Evolutionary conservation across 2,113 vertebrate genomes (phyloP).

Genomic region (Ptyas mucosa): DNA sequence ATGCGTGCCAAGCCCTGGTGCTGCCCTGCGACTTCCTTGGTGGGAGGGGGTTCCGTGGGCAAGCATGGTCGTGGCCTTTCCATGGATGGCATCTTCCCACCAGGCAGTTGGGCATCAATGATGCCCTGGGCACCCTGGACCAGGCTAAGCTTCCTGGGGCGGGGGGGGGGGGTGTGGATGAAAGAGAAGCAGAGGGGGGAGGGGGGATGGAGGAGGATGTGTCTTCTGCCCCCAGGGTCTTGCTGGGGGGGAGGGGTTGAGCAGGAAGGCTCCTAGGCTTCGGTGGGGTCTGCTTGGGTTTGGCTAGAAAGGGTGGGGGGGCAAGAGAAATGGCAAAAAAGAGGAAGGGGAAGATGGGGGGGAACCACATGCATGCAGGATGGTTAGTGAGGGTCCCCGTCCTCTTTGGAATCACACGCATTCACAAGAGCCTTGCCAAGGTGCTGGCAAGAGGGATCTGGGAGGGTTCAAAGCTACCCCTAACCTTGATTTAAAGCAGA

Average conservation of each 20-base stretch:
- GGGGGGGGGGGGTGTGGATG: no score
- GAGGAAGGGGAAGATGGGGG: neutral
- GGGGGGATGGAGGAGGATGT: no score
- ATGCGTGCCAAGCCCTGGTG: neutral
- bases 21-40: neutral
- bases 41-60: neutral
- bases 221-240: neutral
- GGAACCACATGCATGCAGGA: neutral
- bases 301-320: fast-evolving
- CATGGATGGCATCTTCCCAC: neutral
- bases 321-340: neutral
- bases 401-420: neutral
- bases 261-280: neutral
- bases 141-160: neutral
- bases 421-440: neutral
- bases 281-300: neutral
- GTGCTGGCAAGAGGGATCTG: neutral
- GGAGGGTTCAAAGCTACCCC: neutral
- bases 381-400: neutral
- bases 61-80: neutral
- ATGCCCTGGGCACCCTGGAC: neutral
- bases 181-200: no score
- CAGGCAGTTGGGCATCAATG: neutral
- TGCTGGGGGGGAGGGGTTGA: neutral
- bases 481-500: neutral